Percentiles rank a stretch among this genome's conserved stretches.
These are phyloP conservation scores for Cheumatopsyche charites DNA, from an alignment of 1,140 invertebrate genomes.

Conservation along the genomic window DNA sequence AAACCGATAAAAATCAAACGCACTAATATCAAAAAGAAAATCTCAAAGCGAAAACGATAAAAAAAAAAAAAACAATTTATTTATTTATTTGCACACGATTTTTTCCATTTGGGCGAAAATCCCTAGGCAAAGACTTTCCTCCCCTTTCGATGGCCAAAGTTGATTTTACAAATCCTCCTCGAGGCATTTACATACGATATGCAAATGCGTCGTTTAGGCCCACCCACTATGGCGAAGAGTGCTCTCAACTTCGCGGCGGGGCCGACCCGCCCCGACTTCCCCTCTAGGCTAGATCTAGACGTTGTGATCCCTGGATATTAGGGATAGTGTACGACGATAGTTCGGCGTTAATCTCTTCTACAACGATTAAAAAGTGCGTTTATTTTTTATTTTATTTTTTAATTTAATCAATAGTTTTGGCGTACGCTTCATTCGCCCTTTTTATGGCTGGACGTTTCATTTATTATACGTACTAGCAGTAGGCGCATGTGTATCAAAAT, in stretches of 20 bases:
- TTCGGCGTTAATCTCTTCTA: constrained; percentile 44
- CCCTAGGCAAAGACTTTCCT: constrained; percentile 29
- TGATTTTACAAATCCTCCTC: constrained; percentile 49
- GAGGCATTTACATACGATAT: constrained; percentile 48
- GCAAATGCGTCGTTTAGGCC: constrained; percentile 46
- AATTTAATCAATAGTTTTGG: too few relatives aligned
- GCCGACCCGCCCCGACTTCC: constrained; percentile 21
- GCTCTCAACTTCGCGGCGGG: constrained; percentile 36
- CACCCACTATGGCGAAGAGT: constrained; percentile 41
- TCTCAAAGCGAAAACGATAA: too few relatives aligned
- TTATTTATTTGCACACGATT: too few relatives aligned
- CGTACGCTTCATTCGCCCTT: too few relatives aligned
- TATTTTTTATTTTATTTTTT: too few relatives aligned
- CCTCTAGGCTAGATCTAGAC: too few relatives aligned
- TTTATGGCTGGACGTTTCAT: too few relatives aligned
- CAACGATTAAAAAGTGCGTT: constrained; percentile 40
- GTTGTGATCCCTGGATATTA: constrained; percentile 20
- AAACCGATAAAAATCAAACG: too few relatives aligned
- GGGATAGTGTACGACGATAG: constrained; percentile 47
- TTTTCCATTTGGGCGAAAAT: constrained; percentile 40
- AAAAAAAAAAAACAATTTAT: too few relatives aligned
- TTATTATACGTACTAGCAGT: too few relatives aligned
- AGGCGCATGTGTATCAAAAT: too few relatives aligned
- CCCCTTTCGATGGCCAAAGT: constrained; percentile 34
- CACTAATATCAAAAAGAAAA: too few relatives aligned